These are phyloP conservation scores for Cephus pygmeus DNA, from an alignment of 2,888 invertebrate species.

Conservation along the genomic window DNA sequence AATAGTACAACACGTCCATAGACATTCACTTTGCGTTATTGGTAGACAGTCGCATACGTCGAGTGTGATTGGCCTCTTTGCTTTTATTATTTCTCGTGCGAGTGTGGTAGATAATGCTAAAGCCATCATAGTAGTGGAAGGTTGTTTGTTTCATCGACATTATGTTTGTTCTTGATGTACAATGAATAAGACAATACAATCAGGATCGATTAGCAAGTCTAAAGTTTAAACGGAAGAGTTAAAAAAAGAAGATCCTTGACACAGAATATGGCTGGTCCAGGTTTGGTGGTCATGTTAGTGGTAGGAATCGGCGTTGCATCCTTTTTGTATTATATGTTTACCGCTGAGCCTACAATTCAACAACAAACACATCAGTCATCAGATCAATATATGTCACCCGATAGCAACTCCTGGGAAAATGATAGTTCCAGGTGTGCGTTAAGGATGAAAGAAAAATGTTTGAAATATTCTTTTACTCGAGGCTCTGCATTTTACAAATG, in stretches of 20 bases:
- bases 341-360: conserved; percentile 3
- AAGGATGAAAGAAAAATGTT: neutral
- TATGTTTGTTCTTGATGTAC: neutral
- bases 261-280: conserved; percentile 39
- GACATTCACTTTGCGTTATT: no score
- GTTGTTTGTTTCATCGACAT: neutral
- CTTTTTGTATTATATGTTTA: conserved; percentile 43
- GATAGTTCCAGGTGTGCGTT: neutral
- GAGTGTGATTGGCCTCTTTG: neutral
- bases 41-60: no score
- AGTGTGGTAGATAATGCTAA: neutral
- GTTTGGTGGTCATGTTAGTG: conserved; percentile 38
- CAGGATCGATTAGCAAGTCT: neutral
- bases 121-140: neutral
- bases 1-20: no score
- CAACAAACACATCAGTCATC: neutral
- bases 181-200: neutral
- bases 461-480: neutral
- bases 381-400: neutral
- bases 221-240: neutral
- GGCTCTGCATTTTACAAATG: neutral
- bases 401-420: neutral
- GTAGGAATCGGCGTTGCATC: conserved; percentile 43
- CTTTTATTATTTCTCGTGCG: neutral
- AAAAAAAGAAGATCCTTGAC: neutral